Conservation (phyloP, 2,888 invertebrate genomes). For the Lasioglossum malachurum region DNA sequence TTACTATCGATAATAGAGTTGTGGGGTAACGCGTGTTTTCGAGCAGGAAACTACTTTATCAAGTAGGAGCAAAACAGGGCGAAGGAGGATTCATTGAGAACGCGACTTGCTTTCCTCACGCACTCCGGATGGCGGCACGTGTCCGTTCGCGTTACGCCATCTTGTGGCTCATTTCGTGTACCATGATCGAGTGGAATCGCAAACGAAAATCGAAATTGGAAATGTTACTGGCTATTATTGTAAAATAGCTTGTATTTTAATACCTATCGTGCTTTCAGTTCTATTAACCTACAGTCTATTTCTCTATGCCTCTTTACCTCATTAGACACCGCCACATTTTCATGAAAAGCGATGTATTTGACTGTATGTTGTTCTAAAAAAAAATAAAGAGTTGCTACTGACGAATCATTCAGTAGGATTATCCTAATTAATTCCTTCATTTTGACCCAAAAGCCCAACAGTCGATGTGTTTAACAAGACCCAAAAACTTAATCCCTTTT, state of each 20-base stretch:
- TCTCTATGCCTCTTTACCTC: background rate
- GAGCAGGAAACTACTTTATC: slow-evolving; percentile 55
- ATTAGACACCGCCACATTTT: too few relatives aligned
- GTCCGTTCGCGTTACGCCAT: slow-evolving; percentile 30
- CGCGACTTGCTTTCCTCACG: background rate
- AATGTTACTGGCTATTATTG: background rate
- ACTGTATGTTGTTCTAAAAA: background rate
- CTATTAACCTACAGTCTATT: too few relatives aligned
- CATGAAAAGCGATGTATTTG: background rate
- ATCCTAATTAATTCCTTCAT: background rate
- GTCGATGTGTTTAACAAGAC: background rate
- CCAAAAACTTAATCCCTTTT: background rate
- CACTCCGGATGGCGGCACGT: slow-evolving; percentile 48
- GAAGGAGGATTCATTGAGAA: background rate
- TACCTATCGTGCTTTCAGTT: background rate
- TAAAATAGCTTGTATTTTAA: background rate
- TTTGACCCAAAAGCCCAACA: background rate
- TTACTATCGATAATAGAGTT: slow-evolving; percentile 33
- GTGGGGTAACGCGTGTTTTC: background rate
- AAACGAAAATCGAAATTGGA: slow-evolving; percentile 4
- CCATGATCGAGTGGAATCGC: background rate
- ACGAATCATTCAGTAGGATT: background rate
- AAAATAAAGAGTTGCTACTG: background rate
- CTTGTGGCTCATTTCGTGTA: background rate
- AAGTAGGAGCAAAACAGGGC: background rate